Evolutionary conservation across 2,797 vertebrate genomes (phyloP), one percentile per base, ranked within the genome.

Genomic region (Karalla daura): DNA sequence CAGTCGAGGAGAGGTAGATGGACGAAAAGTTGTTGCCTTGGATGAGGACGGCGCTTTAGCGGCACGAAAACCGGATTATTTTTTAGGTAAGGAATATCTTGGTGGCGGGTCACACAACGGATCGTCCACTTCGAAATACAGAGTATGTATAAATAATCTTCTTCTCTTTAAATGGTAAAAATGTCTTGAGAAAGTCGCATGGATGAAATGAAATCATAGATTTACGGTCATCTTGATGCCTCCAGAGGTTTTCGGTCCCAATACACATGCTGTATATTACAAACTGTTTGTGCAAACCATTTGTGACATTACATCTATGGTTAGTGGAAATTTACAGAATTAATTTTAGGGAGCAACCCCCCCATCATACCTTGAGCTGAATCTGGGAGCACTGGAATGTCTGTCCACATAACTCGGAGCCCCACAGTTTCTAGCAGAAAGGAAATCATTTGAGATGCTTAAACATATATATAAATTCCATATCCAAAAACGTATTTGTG

Each of bases 361-460:
- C 65, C 49, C 64, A n/a, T n/a, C 87, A 67, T 90, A 91, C 90
- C 87, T 89, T 63, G 76, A 81, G 8, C 81, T 59, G 56, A 75
- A 69, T 25, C 68, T 46, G 8, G 73, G 33, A 62, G 50, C 0
- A 9, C 46, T 40, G 69, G 61, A 67, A 60, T 69, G 47, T 58
- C 37, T 49, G 32, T 76, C 73, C 63, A 30, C 74, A 56, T 51
- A 70, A 21, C 54, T 54, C 13, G 49, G 21, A 51, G 74, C 15
- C 8, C 4, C 11, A 6, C 25, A 46, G 5, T 1, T n/a, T 64
- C 83, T 85, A 25, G 2, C 8, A 10, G 2, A 23, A 30, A 5
- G 32, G 23, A 20, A 18, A 5, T 14, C 1, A 60, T n/a, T n/a
- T n/a, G n/a, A n/a, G n/a, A n/a, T n/a, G n/a, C n/a, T n/a, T n/a